phyloP scores from a whole-genome alignment of 1,140 invertebrate species.

The Drosophila mojavensis region DNA sequence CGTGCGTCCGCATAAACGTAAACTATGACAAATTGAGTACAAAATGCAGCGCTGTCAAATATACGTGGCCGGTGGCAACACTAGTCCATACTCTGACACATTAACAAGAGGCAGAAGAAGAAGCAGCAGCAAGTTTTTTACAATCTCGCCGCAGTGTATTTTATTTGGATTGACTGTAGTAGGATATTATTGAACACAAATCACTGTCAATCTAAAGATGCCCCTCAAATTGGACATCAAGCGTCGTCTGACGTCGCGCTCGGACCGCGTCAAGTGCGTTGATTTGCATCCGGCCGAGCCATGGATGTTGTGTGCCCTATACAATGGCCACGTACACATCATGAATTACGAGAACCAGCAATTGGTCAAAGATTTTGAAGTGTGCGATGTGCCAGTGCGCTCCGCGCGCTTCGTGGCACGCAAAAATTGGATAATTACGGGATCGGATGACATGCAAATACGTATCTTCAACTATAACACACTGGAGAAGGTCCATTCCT shows the following conservation, averaged over 20 bases:
- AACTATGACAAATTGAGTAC: background rate
- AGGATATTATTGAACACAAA: conserved; percentile 13
- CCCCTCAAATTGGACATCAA: conserved; percentile 99
- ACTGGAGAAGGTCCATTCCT: conserved; percentile 96
- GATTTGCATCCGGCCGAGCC: conserved; percentile 98
- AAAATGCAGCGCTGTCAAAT: conserved; percentile 25
- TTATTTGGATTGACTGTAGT: conserved; percentile 39
- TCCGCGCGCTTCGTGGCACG: conserved; percentile 97
- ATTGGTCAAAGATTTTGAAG: conserved; percentile 86
- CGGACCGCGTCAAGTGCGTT: conserved; percentile 98
- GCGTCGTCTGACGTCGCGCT: conserved; percentile 97
- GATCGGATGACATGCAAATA: conserved; percentile 98
- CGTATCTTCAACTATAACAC: conserved; percentile 99
- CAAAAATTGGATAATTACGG: conserved; percentile 99
- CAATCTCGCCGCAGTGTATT: conserved; percentile 47
- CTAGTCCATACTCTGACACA: conserved; percentile 60
- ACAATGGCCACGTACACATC: conserved; percentile 99
- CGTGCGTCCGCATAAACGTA: background rate
- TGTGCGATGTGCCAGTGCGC: conserved; percentile 98
- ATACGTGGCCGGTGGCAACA: conserved; percentile 68
- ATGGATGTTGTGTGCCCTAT: conserved; percentile 99
- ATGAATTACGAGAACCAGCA: conserved; percentile 98
- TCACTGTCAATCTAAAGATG: conserved; percentile 82
- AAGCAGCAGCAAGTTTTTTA: conserved; percentile 61
- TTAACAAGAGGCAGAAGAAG: conserved; percentile 58